Conservation (phyloP, 2,797 vertebrate genomes). For the Dicrostonyx torquatus region DNA sequence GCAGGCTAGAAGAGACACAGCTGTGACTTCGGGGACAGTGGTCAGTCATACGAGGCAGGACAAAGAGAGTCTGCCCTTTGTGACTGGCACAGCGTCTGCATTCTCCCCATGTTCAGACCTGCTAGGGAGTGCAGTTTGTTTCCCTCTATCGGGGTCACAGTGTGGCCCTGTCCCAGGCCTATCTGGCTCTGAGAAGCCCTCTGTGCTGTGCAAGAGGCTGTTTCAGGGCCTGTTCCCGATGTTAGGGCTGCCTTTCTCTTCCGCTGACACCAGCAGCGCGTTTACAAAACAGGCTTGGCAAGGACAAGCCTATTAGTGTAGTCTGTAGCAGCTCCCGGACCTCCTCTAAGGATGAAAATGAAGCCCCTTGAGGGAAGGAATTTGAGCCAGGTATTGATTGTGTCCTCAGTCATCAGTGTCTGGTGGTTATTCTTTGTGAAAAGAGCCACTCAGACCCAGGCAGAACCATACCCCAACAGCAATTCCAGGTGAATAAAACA, state of each 20-base stretch:
- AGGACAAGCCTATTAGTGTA: fast-evolving
- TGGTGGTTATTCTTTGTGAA: background rate
- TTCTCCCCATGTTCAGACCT: fast-evolving
- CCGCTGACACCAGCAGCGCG: fast-evolving
- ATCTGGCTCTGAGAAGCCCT: background rate
- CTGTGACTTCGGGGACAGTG: fast-evolving
- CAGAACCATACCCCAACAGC: fast-evolving
- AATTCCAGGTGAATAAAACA: background rate
- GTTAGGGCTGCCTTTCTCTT: background rate
- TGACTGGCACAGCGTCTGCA: background rate
- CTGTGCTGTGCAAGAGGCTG: background rate
- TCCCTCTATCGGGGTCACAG: fast-evolving
- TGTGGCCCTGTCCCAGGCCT: background rate
- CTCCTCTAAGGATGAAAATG: fast-evolving
- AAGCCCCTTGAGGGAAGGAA: background rate
- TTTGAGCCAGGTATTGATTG: background rate
- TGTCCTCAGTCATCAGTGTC: background rate
- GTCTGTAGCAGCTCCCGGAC: background rate
- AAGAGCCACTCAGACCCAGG: background rate
- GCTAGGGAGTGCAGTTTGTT: fast-evolving
- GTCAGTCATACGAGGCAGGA: fast-evolving
- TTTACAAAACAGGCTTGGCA: fast-evolving
- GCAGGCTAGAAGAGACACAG: background rate
- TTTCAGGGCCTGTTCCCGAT: fast-evolving
- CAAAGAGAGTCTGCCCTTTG: background rate